A percentile compares a stretch with the other conserved stretches of the same genome.
phyloP scores from a whole-genome alignment of 1,140 invertebrate species.

The Semibalanus balanoides region DNA sequence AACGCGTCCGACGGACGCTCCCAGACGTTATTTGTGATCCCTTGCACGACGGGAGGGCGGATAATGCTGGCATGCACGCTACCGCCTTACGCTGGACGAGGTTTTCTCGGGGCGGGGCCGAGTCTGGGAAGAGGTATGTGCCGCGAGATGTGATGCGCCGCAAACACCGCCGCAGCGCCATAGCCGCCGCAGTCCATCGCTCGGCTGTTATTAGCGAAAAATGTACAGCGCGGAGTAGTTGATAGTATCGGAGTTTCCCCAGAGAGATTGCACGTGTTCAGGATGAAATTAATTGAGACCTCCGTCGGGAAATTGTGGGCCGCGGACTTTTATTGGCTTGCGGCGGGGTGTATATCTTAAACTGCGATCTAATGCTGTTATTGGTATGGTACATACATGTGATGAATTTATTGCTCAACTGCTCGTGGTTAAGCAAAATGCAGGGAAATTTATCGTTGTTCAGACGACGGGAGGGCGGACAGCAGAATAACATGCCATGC shows the following conservation, averaged over 20 bases:
- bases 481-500: no score
- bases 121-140: background rate
- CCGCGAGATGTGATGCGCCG: background rate
- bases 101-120: no score
- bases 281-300: background rate
- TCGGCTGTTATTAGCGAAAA: background rate
- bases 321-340: background rate
- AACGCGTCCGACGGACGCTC: background rate
- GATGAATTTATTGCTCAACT: no score
- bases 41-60: background rate
- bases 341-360: background rate
- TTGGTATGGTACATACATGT: no score
- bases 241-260: background rate
- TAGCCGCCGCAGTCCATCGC: no score
- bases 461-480: no score
- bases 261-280: background rate
- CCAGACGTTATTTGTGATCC: background rate
- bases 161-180: no score
- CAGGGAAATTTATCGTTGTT: no score
- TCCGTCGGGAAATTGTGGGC: background rate
- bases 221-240: background rate
- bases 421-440: no score
- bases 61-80: background rate
- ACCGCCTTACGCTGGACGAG: background rate
- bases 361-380: no score